phyloP scores from a whole-genome alignment of 2,888 invertebrate species.

The Luffia ferchaultella region DNA sequence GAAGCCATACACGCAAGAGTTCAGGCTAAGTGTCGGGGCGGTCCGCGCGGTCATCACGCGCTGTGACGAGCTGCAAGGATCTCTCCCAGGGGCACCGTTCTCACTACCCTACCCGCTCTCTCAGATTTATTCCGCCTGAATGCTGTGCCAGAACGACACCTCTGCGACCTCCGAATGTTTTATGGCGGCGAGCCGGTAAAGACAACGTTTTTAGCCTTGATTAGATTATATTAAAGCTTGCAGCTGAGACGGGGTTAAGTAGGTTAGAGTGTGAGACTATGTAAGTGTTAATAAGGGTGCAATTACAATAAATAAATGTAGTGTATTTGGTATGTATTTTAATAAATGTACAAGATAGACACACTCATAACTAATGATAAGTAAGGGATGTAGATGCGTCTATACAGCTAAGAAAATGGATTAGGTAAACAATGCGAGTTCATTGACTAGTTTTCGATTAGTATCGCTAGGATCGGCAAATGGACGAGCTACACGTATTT shows the following conservation, averaged over 20 bases:
- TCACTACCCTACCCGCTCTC: conserved; percentile 31
- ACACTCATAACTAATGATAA: too few species aligned
- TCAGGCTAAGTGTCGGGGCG: conserved; percentile 54
- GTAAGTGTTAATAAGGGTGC: conserved; percentile 5
- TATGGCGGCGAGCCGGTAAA: conserved; percentile 31
- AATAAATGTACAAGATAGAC: too few species aligned
- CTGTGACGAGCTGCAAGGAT: conserved; percentile 32
- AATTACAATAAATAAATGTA: too few species aligned
- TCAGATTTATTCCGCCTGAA: conserved; percentile 58
- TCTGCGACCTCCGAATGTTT: conserved; percentile 41
- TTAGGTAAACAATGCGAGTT: too few species aligned
- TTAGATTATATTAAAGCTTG: conserved; percentile 28
- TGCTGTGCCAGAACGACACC: conserved; percentile 43
- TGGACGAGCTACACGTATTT: too few species aligned
- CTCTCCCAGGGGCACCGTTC: conserved; percentile 52
- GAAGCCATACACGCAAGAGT: conserved; percentile 21
- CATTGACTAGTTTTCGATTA: too few species aligned
- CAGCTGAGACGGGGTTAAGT: background rate
- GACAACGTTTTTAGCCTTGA: conserved; percentile 42
- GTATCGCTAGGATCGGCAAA: too few species aligned
- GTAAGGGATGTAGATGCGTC: too few species aligned
- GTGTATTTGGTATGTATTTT: too few species aligned
- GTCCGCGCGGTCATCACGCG: conserved; percentile 51
- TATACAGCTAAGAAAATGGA: too few species aligned
- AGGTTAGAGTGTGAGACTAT: conserved; percentile 4